Evolutionary conservation across 2,113 vertebrate genomes (phyloP), one percentile per base, ranked within the genome.

Genomic region (Toxotes chatareus): DNA sequence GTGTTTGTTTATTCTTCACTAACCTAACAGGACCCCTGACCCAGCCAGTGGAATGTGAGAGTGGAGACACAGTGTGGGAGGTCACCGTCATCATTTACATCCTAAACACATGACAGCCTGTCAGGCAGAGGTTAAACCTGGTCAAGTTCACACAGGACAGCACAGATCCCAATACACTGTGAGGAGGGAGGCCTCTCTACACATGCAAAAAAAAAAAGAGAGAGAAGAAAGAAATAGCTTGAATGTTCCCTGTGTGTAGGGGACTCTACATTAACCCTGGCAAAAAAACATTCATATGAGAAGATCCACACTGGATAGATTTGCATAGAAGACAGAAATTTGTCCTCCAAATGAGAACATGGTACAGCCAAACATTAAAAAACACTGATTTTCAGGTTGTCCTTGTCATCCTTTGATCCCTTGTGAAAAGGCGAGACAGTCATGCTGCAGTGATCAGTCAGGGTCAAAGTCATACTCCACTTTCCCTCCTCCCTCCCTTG

Each of bases 371-470:
- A 81, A 79, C 81, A 73, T 63, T 27, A 16, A 46, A 60, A 61
- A 40, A 44, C 57, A 88, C 63, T 16, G 82, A 82, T 86, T 88
- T 86, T 72, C 85, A 62, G 73, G 77, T 77, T 76, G 91, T 90
- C 90, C 91, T 93, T 87, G 90, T 90, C 88, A 88, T 92, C 80
- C 71, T 91, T 82, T 89, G 88, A 88, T 93, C 91, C 91, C 85
- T 69, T 80, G 84, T 90, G 91, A 89, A 90, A 91, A 91, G 88
- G 86, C 91, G 80, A 87, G 90, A 89, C 87, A 86, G 92, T 90
- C 89, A 92, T 85, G 87, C 91, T 93, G 92, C 92, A 94, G 91
- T 88, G 92, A 93, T 93, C 91, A 86, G 89, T 92, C 91, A 94
- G 93, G 91, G 93, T 93, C 91, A 91, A 87, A 87, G 89, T 89